Conservation (phyloP, 2,113 vertebrate genomes). For the Noctilio leporinus region DNA sequence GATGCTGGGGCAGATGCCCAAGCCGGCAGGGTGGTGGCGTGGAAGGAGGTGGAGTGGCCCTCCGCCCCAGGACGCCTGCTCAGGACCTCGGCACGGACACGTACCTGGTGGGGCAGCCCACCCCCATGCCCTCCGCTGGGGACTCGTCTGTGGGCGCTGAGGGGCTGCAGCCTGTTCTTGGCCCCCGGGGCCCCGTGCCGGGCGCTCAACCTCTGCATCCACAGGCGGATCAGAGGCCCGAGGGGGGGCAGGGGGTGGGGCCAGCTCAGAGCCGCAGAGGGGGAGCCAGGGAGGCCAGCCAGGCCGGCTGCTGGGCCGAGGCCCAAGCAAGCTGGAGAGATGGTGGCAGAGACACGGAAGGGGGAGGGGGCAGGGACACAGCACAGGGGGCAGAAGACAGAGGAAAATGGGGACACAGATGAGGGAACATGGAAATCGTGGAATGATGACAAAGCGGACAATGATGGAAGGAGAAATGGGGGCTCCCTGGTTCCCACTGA, state of each 20-base stretch:
- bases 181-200: not conserved
- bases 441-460: not conserved
- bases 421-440: not conserved
- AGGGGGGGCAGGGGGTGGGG: conserved; percentile 1
- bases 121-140: conserved; percentile 43
- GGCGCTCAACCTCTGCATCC: not conserved
- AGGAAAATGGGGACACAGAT: not conserved
- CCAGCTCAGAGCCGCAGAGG: conserved; percentile 35
- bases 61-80: accelerated
- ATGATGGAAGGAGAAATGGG: accelerated
- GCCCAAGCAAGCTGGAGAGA: conserved; percentile 43
- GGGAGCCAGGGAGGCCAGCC: conserved; percentile 47
- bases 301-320: conserved; percentile 35
- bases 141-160: not conserved
- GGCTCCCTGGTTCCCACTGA: not conserved
- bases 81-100: not conserved
- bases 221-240: conserved; percentile 49
- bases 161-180: not conserved
- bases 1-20: accelerated
- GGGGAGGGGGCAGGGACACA: not conserved
- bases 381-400: not conserved
- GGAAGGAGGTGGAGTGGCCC: not conserved
- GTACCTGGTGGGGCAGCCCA: conserved; percentile 52
- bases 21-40: accelerated
- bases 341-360: not conserved